Base-by-base conservation (phyloP, 1,140 invertebrate genomes). In the Zaprionus ornatus region DNA sequence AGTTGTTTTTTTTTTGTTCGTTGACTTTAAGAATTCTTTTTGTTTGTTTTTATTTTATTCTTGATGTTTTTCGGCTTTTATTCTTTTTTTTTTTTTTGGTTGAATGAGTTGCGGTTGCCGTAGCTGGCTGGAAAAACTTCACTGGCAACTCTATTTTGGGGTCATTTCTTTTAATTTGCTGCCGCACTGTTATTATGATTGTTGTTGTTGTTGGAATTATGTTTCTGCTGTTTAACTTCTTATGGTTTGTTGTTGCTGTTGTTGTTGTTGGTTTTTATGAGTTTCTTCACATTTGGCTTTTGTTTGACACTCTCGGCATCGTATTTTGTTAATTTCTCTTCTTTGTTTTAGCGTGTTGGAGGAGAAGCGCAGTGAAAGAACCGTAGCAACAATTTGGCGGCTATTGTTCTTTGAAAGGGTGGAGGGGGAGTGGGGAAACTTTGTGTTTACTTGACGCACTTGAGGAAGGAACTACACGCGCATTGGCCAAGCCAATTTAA, bases 251-350 rank as follows among this genome's bases (percentile, higher is more conserved):
- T 2, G 19, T 35, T 62, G 40, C 29, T 61, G 40, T 40, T 67
- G 37, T 40, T 55, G 15, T 21, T 45, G 56, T 29, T 74, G 57
- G 32, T 68, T 87, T 88, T 88, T 90, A 88, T 88, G 84, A 76
- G 84, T 88, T 88, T 90, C 71, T 88, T 88, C 81, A 88, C 84
- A 73, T 87, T 87, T 87, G 80, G 72, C 83, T 86, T 77, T 77
- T 76, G 68, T 86, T 86, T 79, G 79, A 79, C 84, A 86, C 80
- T 83, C 84, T 83, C 74, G 59, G 66, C 29, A 64, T 50, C 10
- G 60, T 65, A 54, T 66, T 60, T 19, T 66, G 48, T 61, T 50
- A 66, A 21, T 74, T 23, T 60, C 37, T 63, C 59, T 48, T 29
- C 56, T 32, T 62, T 32, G 32, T 35, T 67, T 60, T 29, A 23